Conservation (phyloP, 1,140 invertebrate species). For the Drosophila yakuba region DNA sequence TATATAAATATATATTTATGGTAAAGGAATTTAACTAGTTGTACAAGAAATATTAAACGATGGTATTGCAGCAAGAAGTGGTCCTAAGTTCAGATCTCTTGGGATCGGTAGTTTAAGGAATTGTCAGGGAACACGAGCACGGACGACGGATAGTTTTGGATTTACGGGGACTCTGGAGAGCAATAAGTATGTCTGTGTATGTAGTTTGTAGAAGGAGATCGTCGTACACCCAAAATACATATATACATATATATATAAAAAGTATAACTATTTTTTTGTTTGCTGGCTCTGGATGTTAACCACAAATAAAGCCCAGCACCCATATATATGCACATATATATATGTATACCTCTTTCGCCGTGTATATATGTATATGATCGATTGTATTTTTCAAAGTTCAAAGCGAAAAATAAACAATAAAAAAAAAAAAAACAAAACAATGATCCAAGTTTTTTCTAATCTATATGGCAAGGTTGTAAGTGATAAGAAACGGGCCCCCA, state of each 20-base stretch:
- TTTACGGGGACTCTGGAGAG: constrained; percentile 36
- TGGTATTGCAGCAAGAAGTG: not conserved
- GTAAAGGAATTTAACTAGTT: constrained; percentile 74
- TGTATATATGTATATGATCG: constrained; percentile 53
- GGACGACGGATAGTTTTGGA: constrained; percentile 1
- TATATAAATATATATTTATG: constrained; percentile 41
- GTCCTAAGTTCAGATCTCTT: not conserved
- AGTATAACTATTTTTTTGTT: constrained; percentile 47
- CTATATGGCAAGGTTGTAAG: constrained; percentile 11
- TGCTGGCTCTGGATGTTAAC: constrained; percentile 47
- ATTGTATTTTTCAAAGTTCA: constrained; percentile 74
- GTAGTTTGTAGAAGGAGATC: constrained; percentile 17
- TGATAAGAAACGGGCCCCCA: constrained; percentile 11
- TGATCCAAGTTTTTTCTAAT: not conserved
- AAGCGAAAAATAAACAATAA: constrained; percentile 51
- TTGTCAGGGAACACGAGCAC: constrained; percentile 75
- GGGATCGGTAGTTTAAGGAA: constrained; percentile 59
- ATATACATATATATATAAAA: constrained; percentile 31
- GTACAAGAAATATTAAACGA: constrained; percentile 29
- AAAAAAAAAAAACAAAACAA: constrained; percentile 14
- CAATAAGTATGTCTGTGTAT: constrained; percentile 55
- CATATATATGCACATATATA: constrained; percentile 30
- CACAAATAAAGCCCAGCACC: constrained; percentile 14
- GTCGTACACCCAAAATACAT: constrained; percentile 23
- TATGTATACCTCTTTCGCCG: constrained; percentile 23